These are phyloP conservation scores for Eublepharis macularius DNA, from an alignment of 2,113 vertebrate species.

Conservation along the genomic window DNA sequence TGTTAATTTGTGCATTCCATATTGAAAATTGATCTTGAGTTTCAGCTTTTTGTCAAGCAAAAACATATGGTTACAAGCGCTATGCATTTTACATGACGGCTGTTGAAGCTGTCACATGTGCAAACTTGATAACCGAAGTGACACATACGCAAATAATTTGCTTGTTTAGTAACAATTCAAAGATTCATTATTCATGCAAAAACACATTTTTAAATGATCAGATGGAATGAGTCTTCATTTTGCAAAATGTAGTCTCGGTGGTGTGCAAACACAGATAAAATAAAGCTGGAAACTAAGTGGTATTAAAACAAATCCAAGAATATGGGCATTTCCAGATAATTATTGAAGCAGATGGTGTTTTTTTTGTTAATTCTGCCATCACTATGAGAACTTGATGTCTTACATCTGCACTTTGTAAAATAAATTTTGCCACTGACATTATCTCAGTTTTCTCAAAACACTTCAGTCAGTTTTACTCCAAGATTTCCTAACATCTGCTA, in stretches of 20 bases:
- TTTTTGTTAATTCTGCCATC: slow-evolving; percentile 88
- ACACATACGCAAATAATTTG: slow-evolving; percentile 84
- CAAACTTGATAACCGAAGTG: slow-evolving; percentile 85
- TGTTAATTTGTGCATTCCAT: slow-evolving; percentile 86
- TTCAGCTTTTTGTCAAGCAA: slow-evolving; percentile 86
- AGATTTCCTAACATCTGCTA: slow-evolving; percentile 85
- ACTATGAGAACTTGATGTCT: slow-evolving; percentile 86
- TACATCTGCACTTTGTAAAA: slow-evolving; percentile 87
- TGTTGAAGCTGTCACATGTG: slow-evolving; percentile 85
- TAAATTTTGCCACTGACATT: slow-evolving; percentile 84
- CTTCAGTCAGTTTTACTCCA: slow-evolving; percentile 83
- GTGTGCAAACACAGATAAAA: slow-evolving; percentile 81
- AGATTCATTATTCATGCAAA: slow-evolving; percentile 81
- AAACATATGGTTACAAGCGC: slow-evolving; percentile 88
- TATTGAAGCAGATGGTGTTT: slow-evolving; percentile 87
- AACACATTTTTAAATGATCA: slow-evolving; percentile 78
- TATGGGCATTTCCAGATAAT: slow-evolving; percentile 84
- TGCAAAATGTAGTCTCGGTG: slow-evolving; percentile 76
- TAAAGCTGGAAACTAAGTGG: slow-evolving; percentile 78
- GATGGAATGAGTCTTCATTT: slow-evolving; percentile 80
- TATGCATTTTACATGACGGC: slow-evolving; percentile 85
- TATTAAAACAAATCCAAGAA: slow-evolving; percentile 82
- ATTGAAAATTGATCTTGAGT: slow-evolving; percentile 87
- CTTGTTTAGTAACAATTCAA: slow-evolving; percentile 86
- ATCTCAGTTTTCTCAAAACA: slow-evolving; percentile 87